Percentiles rank a stretch among this genome's conserved stretches.
Evolutionary conservation across 2,113 vertebrate species (phyloP).

Genomic region (Varanus salvator): DNA sequence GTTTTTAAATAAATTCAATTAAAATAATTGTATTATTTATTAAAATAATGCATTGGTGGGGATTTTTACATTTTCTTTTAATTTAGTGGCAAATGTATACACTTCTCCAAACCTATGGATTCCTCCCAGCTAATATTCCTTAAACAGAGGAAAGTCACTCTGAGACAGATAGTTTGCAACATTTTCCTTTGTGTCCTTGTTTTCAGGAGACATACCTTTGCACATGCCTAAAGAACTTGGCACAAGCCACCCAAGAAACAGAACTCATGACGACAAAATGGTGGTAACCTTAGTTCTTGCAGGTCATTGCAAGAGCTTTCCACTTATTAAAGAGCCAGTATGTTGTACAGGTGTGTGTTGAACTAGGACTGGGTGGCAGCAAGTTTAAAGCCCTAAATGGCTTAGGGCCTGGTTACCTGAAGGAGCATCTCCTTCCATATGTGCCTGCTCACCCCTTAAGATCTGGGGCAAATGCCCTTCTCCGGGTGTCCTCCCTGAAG

Average conservation of each 20-base stretch:
- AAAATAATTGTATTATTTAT: no score
- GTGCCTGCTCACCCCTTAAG: no score
- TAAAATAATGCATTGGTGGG: background rate
- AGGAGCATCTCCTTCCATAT: no score
- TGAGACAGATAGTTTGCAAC: background rate
- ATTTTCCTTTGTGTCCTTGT: background rate
- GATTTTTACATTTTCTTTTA: background rate
- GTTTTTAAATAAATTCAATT: no score
- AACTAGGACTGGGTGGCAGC: background rate
- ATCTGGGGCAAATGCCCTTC: no score
- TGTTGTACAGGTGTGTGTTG: no score
- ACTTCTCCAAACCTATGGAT: background rate
- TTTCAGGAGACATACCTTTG: background rate
- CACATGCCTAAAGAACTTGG: background rate
- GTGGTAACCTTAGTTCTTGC: background rate
- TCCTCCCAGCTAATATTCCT: background rate
- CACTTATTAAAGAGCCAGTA: background rate
- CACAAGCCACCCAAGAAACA: background rate
- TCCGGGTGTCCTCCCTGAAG: no score
- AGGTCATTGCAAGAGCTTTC: constrained; percentile 19
- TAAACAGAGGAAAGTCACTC: background rate
- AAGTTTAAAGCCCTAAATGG: no score
- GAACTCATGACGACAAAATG: background rate
- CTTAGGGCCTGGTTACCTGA: no score
- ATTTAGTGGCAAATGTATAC: background rate